phyloP scores from a whole-genome alignment of 2,113 vertebrate genomes.

The Campylomormyrus numenius region DNA sequence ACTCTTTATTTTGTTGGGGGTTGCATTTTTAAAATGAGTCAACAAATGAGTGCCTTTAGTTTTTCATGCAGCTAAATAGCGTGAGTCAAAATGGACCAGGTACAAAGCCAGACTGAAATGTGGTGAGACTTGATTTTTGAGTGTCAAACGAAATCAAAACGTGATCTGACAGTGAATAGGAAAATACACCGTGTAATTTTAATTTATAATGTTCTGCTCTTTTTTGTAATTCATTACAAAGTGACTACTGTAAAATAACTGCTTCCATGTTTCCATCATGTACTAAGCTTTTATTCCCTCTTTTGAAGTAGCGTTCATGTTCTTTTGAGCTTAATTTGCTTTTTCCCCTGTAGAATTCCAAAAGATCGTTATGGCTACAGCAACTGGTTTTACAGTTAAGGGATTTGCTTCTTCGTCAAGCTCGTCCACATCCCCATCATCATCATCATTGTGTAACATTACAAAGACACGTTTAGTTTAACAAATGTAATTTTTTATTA shows the following conservation, averaged over 20 bases:
- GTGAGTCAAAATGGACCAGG: conserved; percentile 65
- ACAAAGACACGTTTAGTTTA: too few relatives aligned
- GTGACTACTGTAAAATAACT: not conserved
- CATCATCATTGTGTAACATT: too few relatives aligned
- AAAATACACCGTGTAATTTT: too few relatives aligned
- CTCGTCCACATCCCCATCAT: too few relatives aligned
- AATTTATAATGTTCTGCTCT: too few relatives aligned
- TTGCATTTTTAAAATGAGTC: not conserved
- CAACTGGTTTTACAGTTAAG: conserved; percentile 81
- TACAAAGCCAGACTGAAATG: conserved; percentile 84
- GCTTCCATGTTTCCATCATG: not conserved
- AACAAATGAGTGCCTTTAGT: not conserved
- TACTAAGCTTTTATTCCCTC: too few relatives aligned
- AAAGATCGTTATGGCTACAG: conserved; percentile 79
- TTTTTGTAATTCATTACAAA: not conserved
- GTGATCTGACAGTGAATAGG: not conserved
- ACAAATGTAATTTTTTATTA: too few relatives aligned
- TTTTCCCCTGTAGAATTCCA: conserved; percentile 66
- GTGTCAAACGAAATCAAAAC: not conserved
- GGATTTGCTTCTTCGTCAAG: too few relatives aligned
- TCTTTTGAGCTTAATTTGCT: not conserved
- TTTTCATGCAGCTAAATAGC: not conserved
- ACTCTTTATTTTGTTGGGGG: not conserved
- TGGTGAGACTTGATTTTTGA: conserved; percentile 61
- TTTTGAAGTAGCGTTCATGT: not conserved